Evolutionary conservation across 1,140 invertebrate species (phyloP).

Genomic region (Probaryconus sp.): DNA sequence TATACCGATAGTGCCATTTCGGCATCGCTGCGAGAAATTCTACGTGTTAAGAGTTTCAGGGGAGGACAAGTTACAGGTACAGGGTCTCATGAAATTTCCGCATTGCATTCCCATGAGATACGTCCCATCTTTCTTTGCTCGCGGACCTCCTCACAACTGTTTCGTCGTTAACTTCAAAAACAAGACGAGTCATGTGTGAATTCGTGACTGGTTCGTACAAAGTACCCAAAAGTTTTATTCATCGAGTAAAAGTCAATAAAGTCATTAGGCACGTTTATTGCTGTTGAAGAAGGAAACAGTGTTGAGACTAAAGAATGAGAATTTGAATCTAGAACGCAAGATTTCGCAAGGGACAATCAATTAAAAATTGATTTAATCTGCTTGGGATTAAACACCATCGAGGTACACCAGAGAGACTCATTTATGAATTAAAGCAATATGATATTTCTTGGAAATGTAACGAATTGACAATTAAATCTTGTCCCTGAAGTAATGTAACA

Average conservation of each 20-base stretch:
- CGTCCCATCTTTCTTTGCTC: conserved; percentile 61
- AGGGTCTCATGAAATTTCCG: conserved; percentile 70
- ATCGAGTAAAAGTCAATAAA: conserved; percentile 5
- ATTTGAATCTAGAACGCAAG: no score
- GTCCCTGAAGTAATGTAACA: no score
- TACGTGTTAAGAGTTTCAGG: conserved; percentile 62
- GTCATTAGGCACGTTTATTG: conserved; percentile 7
- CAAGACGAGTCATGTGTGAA: conserved; percentile 54
- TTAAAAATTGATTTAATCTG: no score
- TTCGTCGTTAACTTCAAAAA: conserved; percentile 60
- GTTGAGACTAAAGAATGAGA: no score
- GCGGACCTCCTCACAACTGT: conserved; percentile 45
- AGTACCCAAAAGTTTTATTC: conserved; percentile 6
- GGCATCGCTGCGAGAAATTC: conserved; percentile 64
- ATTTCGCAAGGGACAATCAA: no score
- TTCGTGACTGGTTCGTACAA: conserved; percentile 25
- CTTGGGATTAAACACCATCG: no score
- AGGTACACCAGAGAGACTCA: no score
- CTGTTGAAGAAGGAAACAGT: no score
- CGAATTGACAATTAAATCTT: no score
- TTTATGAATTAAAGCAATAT: no score
- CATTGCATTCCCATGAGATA: conserved; percentile 73
- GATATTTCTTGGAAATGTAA: no score
- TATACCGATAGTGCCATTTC: conserved; percentile 68
- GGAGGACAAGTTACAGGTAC: conserved; percentile 62